Conservation (phyloP, 2,888 invertebrate species). For the Dendrolimus pini region DNA sequence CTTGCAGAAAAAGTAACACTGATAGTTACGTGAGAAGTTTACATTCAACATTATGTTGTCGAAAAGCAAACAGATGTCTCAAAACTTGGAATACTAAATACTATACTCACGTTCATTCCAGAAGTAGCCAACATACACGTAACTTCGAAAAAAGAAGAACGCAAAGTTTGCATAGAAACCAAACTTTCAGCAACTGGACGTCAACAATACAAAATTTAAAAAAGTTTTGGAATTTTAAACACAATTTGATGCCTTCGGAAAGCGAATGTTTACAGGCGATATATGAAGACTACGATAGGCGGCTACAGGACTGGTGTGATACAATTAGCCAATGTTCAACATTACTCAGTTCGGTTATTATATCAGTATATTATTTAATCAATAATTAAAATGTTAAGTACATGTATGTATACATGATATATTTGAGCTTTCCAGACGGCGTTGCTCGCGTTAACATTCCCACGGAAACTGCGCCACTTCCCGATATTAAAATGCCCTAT, state of each 20-base stretch:
- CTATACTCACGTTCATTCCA: constrained; percentile 41
- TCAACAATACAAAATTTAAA: constrained; percentile 46
- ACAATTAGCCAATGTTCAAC: constrained; percentile 61
- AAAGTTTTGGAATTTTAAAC: constrained; percentile 46
- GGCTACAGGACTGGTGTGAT: constrained; percentile 68
- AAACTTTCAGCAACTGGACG: constrained; percentile 44
- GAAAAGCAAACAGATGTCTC: constrained; percentile 41
- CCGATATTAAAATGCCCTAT: too few species aligned
- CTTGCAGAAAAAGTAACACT: constrained; percentile 43
- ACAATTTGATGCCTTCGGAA: constrained; percentile 41
- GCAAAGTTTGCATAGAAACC: constrained; percentile 43
- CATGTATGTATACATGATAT: too few species aligned
- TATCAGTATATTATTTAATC: background rate
- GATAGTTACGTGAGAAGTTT: constrained; percentile 51
- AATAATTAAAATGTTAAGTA: too few species aligned
- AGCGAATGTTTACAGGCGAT: constrained; percentile 61
- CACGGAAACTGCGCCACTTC: too few species aligned
- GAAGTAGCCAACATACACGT: constrained; percentile 24
- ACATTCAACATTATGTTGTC: constrained; percentile 53
- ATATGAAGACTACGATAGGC: constrained; percentile 63
- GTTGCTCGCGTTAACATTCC: too few species aligned
- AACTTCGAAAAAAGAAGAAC: constrained; percentile 34
- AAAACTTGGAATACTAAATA: constrained; percentile 38
- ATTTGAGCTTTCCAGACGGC: too few species aligned
- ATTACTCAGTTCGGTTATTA: constrained; percentile 43